Percentiles rank a stretch among this genome's conserved stretches.
phyloP scores from a whole-genome alignment of 2,888 invertebrate genomes.

The Encarsia formosa region DNA sequence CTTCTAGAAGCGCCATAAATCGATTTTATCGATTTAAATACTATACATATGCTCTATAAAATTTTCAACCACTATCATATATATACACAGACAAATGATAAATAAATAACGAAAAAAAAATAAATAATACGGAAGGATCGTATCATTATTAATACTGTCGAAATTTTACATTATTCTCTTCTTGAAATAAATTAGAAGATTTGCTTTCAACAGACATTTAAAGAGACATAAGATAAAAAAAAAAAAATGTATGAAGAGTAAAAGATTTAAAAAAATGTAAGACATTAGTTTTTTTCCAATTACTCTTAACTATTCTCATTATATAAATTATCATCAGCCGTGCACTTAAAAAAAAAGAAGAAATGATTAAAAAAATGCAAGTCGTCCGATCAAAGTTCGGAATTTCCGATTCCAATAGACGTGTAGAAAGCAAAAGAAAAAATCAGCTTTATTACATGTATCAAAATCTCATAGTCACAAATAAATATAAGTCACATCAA shows the following conservation, averaged over 20 bases:
- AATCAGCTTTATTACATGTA: slow-evolving; percentile 22
- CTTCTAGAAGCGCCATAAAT: slow-evolving; percentile 18
- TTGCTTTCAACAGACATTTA: slow-evolving; percentile 14
- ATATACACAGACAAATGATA: slow-evolving; percentile 14
- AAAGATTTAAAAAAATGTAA: slow-evolving; percentile 3
- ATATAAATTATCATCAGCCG: slow-evolving; percentile 11
- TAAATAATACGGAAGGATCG: no score
- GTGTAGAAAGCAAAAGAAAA: slow-evolving; percentile 13
- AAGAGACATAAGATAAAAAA: background rate
- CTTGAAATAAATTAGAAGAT: slow-evolving; percentile 18
- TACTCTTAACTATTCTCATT: slow-evolving; percentile 12
- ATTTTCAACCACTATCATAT: slow-evolving; percentile 21
- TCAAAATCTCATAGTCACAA: slow-evolving; percentile 31
- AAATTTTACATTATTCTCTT: slow-evolving; percentile 22
- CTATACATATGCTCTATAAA: background rate
- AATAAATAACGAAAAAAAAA: no score
- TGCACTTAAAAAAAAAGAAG: slow-evolving; percentile 8
- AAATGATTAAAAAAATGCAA: slow-evolving; percentile 7
- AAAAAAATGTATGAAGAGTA: slow-evolving; percentile 1
- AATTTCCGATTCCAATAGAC: background rate
- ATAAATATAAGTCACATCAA: slow-evolving; percentile 9
- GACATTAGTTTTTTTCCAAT: slow-evolving; percentile 19
- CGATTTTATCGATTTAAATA: slow-evolving; percentile 10
- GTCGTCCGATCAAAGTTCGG: slow-evolving; percentile 12
- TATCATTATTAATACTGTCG: no score